Evolutionary conservation across 2,113 vertebrate genomes (phyloP).

Genomic region (Vidua chalybeata): DNA sequence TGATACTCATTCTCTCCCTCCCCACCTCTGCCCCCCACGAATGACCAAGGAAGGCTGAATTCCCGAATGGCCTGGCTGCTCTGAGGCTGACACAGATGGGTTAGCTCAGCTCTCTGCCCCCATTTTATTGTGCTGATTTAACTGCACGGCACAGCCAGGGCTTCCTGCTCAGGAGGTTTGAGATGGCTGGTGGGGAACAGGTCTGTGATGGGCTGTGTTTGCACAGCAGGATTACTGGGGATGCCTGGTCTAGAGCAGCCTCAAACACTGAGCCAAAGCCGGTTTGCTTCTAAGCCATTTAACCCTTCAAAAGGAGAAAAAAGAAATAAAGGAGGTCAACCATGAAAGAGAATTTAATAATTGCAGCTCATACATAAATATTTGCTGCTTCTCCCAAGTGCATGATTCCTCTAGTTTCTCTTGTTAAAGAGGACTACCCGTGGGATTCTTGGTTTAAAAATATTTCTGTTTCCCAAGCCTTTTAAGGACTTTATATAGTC

Average conservation of each 20-base stretch:
- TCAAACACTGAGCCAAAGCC: not conserved
- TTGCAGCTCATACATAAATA: conserved; percentile 26
- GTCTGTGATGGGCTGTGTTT: not conserved
- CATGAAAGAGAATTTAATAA: conserved; percentile 35
- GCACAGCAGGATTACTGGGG: not conserved
- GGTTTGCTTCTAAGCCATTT: not conserved
- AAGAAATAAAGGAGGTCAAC: not conserved
- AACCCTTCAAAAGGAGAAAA: not conserved
- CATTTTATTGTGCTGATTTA: not conserved
- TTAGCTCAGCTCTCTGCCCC: not conserved
- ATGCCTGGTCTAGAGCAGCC: not conserved
- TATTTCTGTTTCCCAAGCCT: not conserved
- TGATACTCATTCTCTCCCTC: not conserved
- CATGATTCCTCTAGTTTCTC: not conserved
- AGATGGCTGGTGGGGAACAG: not conserved
- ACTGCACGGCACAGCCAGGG: not conserved
- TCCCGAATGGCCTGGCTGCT: not conserved
- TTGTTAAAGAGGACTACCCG: not conserved
- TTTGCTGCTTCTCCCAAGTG: conserved; percentile 35
- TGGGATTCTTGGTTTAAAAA: not conserved
- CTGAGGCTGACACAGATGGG: not conserved
- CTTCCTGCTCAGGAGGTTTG: not conserved
- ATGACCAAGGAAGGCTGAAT: not conserved
- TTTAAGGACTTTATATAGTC: not conserved
- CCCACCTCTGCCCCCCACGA: not conserved